phyloP scores from a whole-genome alignment of 2,888 invertebrate genomes.

The Ametastegia equiseti region DNA sequence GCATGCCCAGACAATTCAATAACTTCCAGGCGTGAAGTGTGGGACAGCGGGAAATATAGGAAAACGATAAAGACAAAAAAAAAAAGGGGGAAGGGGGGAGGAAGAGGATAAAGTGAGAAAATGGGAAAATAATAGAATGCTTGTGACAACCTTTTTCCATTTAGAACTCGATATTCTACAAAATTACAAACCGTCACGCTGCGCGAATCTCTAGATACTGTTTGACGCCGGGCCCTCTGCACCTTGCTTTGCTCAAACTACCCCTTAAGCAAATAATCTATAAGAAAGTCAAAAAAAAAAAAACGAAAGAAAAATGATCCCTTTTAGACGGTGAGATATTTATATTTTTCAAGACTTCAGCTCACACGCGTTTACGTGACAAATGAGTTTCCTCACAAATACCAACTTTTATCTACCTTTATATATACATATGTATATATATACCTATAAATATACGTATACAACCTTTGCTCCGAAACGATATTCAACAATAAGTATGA shows the following conservation, averaged over 20 bases:
- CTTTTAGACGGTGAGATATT: neutral
- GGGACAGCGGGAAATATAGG: constrained; percentile 43
- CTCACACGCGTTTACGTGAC: neutral
- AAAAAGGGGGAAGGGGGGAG: too few species aligned
- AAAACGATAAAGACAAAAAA: constrained; percentile 39
- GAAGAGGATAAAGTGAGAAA: constrained; percentile 19
- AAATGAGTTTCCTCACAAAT: neutral
- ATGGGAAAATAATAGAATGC: constrained; percentile 41
- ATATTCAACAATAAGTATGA: constrained; percentile 4
- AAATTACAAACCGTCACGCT: constrained; percentile 44
- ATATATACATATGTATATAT: neutral
- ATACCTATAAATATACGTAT: neutral
- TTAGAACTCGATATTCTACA: constrained; percentile 45
- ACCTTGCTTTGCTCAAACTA: neutral
- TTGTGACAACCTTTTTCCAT: constrained; percentile 45
- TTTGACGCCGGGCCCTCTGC: constrained; percentile 7
- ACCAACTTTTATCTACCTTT: neutral
- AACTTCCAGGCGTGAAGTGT: constrained; percentile 28
- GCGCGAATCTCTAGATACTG: constrained; percentile 18
- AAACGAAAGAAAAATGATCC: neutral
- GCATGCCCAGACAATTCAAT: constrained; percentile 41
- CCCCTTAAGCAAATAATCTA: neutral
- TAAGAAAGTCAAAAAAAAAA: neutral
- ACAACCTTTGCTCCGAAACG: neutral
- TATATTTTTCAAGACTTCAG: neutral